Evolutionary conservation across 2,888 invertebrate genomes (phyloP).

Genomic region (Trissolcus brochymenae): DNA sequence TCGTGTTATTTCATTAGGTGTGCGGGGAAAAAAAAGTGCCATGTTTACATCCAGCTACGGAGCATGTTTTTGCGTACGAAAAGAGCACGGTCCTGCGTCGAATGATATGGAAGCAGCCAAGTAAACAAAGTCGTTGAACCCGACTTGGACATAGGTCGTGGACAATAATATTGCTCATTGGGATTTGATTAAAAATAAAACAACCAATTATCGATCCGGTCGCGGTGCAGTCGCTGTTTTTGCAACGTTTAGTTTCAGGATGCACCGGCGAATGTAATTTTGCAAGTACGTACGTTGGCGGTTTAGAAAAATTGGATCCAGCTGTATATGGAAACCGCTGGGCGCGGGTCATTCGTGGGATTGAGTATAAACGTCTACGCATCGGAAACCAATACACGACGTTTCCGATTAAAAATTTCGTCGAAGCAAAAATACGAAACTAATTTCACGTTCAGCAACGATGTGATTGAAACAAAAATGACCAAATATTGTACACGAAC

Average conservation of each 20-base stretch:
- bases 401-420: neutral
- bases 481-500: no score
- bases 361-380: neutral
- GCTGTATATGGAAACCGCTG: no score
- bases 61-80: no score
- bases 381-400: slow-evolving; percentile 14
- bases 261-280: no score
- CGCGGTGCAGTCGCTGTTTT: neutral
- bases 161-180: slow-evolving; percentile 20
- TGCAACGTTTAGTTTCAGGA: neutral
- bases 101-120: neutral
- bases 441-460: no score
- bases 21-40: neutral
- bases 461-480: no score
- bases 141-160: slow-evolving; percentile 11
- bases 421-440: neutral
- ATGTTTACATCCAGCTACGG: neutral
- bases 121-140: slow-evolving; percentile 38
- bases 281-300: no score
- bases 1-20: no score
- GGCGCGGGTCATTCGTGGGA: no score
- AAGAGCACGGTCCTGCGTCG: no score
- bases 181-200: slow-evolving; percentile 24
- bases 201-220: slow-evolving; percentile 30
- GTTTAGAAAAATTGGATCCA: no score